Percentiles rank a stretch among this genome's conserved stretches.
Conservation (phyloP, 2,888 invertebrate species). For the Xanthorhoe spadicearia region DNA sequence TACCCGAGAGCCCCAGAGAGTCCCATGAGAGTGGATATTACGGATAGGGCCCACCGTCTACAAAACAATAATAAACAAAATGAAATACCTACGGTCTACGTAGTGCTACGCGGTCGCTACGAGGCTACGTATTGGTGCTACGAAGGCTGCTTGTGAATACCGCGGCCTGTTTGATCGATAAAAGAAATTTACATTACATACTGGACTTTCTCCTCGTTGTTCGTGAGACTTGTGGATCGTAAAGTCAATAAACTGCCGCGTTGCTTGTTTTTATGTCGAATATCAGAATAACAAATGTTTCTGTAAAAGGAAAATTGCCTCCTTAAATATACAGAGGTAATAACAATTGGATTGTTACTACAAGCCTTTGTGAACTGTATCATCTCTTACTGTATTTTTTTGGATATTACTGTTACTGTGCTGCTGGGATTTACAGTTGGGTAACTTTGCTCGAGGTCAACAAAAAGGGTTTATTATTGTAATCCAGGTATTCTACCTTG, state of each 20-base stretch:
- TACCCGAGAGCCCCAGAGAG: constrained; percentile 46
- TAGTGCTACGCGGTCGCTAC: constrained; percentile 33
- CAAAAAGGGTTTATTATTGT: background rate
- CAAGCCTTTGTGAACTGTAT: constrained; percentile 14
- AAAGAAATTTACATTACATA: constrained; percentile 44
- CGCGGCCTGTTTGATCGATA: constrained; percentile 40
- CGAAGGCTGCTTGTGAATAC: constrained; percentile 34
- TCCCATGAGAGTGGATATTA: constrained; percentile 43
- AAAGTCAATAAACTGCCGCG: constrained; percentile 40
- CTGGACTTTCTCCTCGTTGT: constrained; percentile 34
- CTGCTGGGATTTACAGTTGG: background rate
- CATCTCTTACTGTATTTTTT: constrained; percentile 9
- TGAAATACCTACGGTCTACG: constrained; percentile 45
- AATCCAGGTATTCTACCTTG: background rate
- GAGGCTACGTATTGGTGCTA: constrained; percentile 39
- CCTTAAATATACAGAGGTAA: constrained; percentile 35
- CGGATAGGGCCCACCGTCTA: constrained; percentile 50
- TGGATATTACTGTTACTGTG: background rate
- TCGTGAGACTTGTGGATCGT: constrained; percentile 39
- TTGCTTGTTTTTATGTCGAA: constrained; percentile 39
- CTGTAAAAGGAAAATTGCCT: constrained; percentile 35
- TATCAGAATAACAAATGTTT: constrained; percentile 38
- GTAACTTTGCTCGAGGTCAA: constrained; percentile 9
- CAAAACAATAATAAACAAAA: constrained; percentile 54
- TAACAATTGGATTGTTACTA: constrained; percentile 32